Percentiles rank a stretch among this genome's conserved stretches.
phyloP scores from a whole-genome alignment of 2,797 vertebrate species.

The Catostomus latipinnis region DNA sequence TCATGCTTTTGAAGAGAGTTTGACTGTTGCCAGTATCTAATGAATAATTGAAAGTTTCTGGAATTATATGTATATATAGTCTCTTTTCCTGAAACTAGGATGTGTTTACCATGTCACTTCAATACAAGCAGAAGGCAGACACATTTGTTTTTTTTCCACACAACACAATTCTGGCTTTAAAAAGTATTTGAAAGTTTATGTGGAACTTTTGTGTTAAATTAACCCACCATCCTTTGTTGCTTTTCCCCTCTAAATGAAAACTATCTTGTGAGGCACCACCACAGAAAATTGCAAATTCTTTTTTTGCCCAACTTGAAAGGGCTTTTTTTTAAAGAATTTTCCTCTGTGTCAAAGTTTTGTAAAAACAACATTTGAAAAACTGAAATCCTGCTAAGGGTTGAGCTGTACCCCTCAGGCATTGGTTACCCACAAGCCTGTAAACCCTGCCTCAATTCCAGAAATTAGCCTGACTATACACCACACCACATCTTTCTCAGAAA shows the following conservation, averaged over 20 bases:
- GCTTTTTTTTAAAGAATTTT: not conserved
- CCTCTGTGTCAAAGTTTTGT: not conserved
- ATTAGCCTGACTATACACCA: not conserved
- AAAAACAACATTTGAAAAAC: slow-evolving; percentile 17
- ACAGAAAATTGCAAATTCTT: slow-evolving; percentile 4
- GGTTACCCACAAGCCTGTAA: slow-evolving; percentile 25
- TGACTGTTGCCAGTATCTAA: no score
- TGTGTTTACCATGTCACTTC: not conserved
- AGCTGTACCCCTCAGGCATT: not conserved
- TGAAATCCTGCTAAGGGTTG: slow-evolving; percentile 14
- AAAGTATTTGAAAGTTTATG: slow-evolving; percentile 34
- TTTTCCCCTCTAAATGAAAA: slow-evolving; percentile 21
- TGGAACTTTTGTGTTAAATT: slow-evolving; percentile 34
- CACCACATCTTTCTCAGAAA: slow-evolving; percentile 6
- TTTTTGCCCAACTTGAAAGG: slow-evolving; percentile 12
- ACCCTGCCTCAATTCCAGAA: slow-evolving; percentile 11
- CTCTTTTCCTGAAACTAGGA: not conserved
- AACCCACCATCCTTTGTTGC: slow-evolving; percentile 34
- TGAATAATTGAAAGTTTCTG: no score
- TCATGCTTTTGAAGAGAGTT: no score
- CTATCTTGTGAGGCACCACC: slow-evolving; percentile 18
- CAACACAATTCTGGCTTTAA: slow-evolving; percentile 4
- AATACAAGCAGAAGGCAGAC: slow-evolving; percentile 1
- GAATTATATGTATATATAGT: not conserved
- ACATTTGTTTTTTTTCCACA: slow-evolving; percentile 25